Evolutionary conservation across 2,888 invertebrate genomes (phyloP).

Genomic region (Dynastes maya): DNA sequence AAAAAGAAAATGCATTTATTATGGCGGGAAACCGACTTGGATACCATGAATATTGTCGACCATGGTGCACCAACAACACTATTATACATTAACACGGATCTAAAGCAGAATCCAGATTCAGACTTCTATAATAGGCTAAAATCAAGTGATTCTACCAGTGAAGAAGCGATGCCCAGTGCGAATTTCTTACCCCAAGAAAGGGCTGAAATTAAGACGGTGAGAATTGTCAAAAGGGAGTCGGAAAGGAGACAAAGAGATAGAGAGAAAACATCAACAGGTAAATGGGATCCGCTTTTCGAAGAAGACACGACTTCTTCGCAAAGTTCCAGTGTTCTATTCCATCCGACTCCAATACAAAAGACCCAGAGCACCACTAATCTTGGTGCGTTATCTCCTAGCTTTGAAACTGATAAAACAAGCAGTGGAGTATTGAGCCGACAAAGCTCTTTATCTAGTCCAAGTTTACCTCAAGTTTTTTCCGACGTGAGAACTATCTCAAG

Average conservation of each 20-base stretch:
- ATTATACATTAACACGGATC: constrained; percentile 80
- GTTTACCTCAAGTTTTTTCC: constrained; percentile 60
- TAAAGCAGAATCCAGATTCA: constrained; percentile 61
- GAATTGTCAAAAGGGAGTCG: constrained; percentile 93
- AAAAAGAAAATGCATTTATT: constrained; percentile 79
- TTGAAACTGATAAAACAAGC: constrained; percentile 58
- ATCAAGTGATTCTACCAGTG: constrained; percentile 66
- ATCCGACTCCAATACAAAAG: constrained; percentile 63
- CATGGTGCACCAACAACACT: constrained; percentile 77
- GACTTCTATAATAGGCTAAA: constrained; percentile 75
- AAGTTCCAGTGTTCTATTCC: constrained; percentile 63
- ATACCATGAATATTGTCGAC: constrained; percentile 85
- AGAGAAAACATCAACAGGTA: constrained; percentile 74
- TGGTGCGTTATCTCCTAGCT: constrained; percentile 55
- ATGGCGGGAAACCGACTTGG: constrained; percentile 93
- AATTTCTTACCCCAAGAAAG: constrained; percentile 78
- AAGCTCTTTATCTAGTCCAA: constrained; percentile 62
- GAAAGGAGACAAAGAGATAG: constrained; percentile 88
- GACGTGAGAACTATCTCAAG: constrained; percentile 57
- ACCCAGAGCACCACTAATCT: constrained; percentile 58
- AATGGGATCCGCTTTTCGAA: constrained; percentile 68
- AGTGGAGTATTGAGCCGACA: constrained; percentile 60
- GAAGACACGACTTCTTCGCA: constrained; percentile 65
- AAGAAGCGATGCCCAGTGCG: constrained; percentile 62
- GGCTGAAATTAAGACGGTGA: constrained; percentile 92